Conservation (phyloP, 2,888 invertebrate genomes). For the Lepidochitona cinerea region DNA sequence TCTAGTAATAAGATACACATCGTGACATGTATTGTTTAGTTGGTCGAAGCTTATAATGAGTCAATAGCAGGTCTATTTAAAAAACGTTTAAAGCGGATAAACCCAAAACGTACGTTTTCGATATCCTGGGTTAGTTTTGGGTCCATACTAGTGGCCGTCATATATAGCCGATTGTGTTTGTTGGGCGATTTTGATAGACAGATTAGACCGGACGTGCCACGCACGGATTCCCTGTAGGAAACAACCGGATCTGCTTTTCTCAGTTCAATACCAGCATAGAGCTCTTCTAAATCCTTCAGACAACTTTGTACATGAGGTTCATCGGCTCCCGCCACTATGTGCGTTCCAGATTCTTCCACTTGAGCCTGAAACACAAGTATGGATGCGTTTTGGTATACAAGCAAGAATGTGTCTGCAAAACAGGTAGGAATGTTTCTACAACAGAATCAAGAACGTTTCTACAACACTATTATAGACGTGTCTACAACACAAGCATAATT, state of each 20-base stretch:
- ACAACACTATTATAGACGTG: no score
- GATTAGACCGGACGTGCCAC: constrained; percentile 92
- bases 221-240: constrained; percentile 88
- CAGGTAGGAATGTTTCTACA: not conserved
- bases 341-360: constrained; percentile 99
- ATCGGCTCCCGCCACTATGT: constrained; percentile 99
- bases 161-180: constrained; percentile 99
- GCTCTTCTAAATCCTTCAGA: constrained; percentile 95
- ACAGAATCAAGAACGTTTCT: no score
- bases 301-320: constrained; percentile 99
- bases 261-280: constrained; percentile 95
- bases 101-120: constrained; percentile 85
- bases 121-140: constrained; percentile 98
- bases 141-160: constrained; percentile 96
- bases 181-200: constrained; percentile 99
- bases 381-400: no score
- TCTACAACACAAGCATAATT: no score
- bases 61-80: no score
- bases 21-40: no score
- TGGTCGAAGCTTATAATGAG: no score
- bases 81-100: no score
- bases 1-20: no score
- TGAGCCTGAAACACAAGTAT: constrained; percentile 83
- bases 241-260: constrained; percentile 99
- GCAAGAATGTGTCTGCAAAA: no score